Evolutionary conservation across 2,888 invertebrate species (phyloP), one percentile per base, ranked within the genome.

Genomic region (Drosophila diplacantha): DNA sequence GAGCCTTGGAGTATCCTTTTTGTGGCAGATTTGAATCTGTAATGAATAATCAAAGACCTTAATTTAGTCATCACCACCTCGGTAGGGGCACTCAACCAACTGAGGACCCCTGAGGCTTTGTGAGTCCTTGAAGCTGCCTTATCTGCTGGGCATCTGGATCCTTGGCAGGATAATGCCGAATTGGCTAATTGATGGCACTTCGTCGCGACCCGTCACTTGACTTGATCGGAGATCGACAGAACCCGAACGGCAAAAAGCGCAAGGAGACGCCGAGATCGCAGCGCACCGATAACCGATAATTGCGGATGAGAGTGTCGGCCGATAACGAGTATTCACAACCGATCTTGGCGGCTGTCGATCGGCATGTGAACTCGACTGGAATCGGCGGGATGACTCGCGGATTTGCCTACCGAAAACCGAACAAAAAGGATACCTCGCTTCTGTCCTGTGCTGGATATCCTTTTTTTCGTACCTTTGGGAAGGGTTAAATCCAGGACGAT

Each of bases 171-270:
- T 66, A 75, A 74, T 57, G 59, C 43, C 43, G 34, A 54, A 71
- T 78, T 52, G 66, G 60, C 72, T 79, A 77, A 77, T 77, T 79
- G 69, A 71, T 65, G 82, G 74, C 59, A 73, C 76, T 81, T 50
- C 51, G 64, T 34, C 16, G 34, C 63, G 62, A 14, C 37, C 47
- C 37, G 46, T 41, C 72, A 81, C 76, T 77, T 77, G 82, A 77
- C 79, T 79, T 39, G 74, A 81, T 73, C 41, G 43, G 18, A 35
- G 44, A 14, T 51, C 50, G 38, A 20, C 22, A n/a, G 24, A 14
- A 39, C n/a, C 60, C 60, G 20, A 31, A 32, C 60, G 58, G 61
- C 26, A 7, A 78, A 76, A 81, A 62, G 76, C 71, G 64, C 79
- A 81, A 57, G 18, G 6, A 26, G 0, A n/a, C 12, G 3, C 5